Evolutionary conservation across 2,888 invertebrate genomes (phyloP), one percentile per base, ranked within the genome.

Genomic region (Lasius fuliginosus): DNA sequence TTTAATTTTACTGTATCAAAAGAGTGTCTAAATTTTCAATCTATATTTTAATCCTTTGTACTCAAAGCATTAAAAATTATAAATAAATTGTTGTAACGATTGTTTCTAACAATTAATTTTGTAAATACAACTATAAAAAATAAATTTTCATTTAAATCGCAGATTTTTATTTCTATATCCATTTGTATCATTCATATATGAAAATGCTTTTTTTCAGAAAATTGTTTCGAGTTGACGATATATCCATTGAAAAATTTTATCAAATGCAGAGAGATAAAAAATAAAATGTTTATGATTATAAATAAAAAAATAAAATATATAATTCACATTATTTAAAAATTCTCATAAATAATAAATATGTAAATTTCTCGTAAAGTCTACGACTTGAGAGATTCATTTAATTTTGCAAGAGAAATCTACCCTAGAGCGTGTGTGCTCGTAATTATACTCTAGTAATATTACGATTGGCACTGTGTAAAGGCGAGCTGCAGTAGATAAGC

Each of bases 401-500:
- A 64, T 65, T 75, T 23, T 64, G 4, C 42, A 42, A 74, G n/a
- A 75, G 46, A 46, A 2, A 46, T 36, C 5, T 27, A 27, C n/a
- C 64, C 11, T 65, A 23, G 65, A 27, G 60, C 60, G 60, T 30
- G 8, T n/a, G 4, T 36, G n/a, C 36, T 46, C 12, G 5, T n/a
- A 58, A 68, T 42, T 23, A 58, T n/a, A 69, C 27, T 40, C 77
- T 5, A 42, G 30, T 30, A 58, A 58, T 58, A 69, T 68, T 58
- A 42, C 42, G 9, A 53, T 49, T 64, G 64, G 65, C 49, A 1
- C 33, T 65, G 42, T 11, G 58, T 42, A 68, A 67, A 42, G 69
- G 56, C 40, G 46, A 62, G 68, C 23, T 42, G 60, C 9, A 46
- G 46, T 30, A 74, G 85, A 81, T 79, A 56, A 81, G 53, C 60